Conservation (phyloP, 2,113 vertebrate genomes). For the Pterocles gutturalis region DNA sequence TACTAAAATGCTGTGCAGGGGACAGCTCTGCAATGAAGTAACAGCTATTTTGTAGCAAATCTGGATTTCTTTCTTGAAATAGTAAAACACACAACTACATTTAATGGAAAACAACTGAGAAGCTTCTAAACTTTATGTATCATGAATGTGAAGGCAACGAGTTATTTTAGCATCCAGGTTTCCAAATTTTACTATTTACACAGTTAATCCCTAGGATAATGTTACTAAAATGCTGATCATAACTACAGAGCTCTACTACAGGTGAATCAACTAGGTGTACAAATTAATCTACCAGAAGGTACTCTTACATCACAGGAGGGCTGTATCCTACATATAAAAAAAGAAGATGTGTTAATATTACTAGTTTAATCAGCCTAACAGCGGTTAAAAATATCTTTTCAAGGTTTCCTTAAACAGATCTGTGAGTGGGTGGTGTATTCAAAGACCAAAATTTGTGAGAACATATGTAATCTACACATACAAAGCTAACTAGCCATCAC, state of each 20-base stretch:
- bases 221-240: background rate
- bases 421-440: background rate
- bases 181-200: background rate
- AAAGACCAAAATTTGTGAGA: background rate
- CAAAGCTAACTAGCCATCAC: background rate
- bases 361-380: background rate
- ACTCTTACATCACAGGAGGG: background rate
- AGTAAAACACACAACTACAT: background rate
- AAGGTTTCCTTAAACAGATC: background rate
- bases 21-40: background rate
- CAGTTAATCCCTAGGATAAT: background rate
- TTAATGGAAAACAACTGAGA: background rate
- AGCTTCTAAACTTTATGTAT: background rate
- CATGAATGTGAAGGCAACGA: background rate
- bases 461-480: fast-evolving
- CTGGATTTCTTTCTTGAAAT: background rate
- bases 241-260: background rate
- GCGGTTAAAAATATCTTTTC: background rate
- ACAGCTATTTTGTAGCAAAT: background rate
- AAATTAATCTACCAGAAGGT: background rate
- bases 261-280: background rate
- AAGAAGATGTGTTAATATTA: background rate
- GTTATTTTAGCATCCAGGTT: background rate
- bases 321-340: background rate
- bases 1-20: background rate